Evolutionary conservation across 1,140 invertebrate species (phyloP).

Genomic region (Bombus difficillimus): DNA sequence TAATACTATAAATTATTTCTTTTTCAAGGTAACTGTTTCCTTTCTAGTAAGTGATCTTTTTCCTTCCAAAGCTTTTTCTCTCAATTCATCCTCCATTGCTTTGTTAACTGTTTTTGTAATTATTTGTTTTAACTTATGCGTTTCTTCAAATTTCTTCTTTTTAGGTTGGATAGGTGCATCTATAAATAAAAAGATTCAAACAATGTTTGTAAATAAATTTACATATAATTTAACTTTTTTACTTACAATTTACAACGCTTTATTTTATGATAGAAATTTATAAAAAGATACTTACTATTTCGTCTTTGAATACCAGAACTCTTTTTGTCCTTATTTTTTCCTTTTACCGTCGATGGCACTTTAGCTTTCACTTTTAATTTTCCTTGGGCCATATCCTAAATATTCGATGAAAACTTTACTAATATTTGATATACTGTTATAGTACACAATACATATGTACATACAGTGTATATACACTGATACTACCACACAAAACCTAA

Average conservation of each 20-base stretch:
- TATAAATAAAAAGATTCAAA: constrained; percentile 64
- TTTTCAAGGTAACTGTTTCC: constrained; percentile 50
- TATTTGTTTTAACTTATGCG: constrained; percentile 85
- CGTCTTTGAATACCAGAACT: constrained; percentile 81
- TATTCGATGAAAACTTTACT: neutral
- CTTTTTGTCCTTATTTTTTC: constrained; percentile 75
- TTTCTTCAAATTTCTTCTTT: constrained; percentile 84
- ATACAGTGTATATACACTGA: too few species aligned
- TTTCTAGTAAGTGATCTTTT: constrained; percentile 80
- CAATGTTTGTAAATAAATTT: constrained; percentile 6
- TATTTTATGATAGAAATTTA: neutral
- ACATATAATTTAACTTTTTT: neutral
- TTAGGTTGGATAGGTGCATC: constrained; percentile 86
- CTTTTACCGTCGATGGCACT: constrained; percentile 80
- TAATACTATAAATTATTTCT: constrained; percentile 17
- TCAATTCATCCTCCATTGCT: constrained; percentile 85
- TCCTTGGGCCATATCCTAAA: constrained; percentile 83
- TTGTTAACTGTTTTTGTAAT: constrained; percentile 86
- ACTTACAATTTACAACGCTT: neutral
- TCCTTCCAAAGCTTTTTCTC: constrained; percentile 82
- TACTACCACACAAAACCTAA: neutral
- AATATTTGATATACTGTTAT: too few species aligned
- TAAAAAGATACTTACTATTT: constrained; percentile 77
- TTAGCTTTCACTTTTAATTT: constrained; percentile 85
- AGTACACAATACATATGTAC: neutral